Evolutionary conservation across 2,888 invertebrate genomes (phyloP), one percentile per base, ranked within the genome.

Genomic region (Celastrina argiolus): DNA sequence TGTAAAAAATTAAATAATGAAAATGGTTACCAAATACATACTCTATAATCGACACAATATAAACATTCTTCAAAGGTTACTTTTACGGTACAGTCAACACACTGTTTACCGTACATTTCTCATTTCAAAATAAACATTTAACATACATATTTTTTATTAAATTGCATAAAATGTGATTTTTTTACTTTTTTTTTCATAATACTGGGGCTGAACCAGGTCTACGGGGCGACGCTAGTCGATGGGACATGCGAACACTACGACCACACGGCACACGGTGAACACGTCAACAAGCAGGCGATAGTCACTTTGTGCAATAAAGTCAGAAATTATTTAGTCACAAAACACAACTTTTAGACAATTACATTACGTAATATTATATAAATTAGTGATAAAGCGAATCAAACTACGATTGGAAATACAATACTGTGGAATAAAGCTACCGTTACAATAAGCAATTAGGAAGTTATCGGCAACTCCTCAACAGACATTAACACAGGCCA

Each of bases 151-250:
- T 31, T 28, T 22, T 31, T 58, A 61, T 36, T 61, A 61, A 51
- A 36, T 61, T 61, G 61, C 61, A 61, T 39, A 61, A 61, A 61
- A 61, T 61, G 61, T 61, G 22, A n/a, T n/a, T 12, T 61, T 61
- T 36, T 36, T 61, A 22, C 3, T 2, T n/a, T 31, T 59, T 31
- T 31, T n/a, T n/a, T 22, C n/a, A 31, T 22, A 7, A 8, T 59
- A 34, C 34, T 61, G 22, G 39, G 61, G 61, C 61, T 36, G 61
- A 22, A 39, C 36, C 59, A 22, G 36, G 61, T 36, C 10, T 58
- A 58, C 8, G 31, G 31, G 58, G 58, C 8, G 31, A 31, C 3
- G 58, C 16, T 6, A n/a, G 28, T n/a, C 28, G 22, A 26, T n/a
- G 28, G 12, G 14, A 14, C 14, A 28, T n/a, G 28, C 56, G 12